Base-by-base conservation (phyloP, 2,797 vertebrate genomes). In the Cygnus olor region DNA sequence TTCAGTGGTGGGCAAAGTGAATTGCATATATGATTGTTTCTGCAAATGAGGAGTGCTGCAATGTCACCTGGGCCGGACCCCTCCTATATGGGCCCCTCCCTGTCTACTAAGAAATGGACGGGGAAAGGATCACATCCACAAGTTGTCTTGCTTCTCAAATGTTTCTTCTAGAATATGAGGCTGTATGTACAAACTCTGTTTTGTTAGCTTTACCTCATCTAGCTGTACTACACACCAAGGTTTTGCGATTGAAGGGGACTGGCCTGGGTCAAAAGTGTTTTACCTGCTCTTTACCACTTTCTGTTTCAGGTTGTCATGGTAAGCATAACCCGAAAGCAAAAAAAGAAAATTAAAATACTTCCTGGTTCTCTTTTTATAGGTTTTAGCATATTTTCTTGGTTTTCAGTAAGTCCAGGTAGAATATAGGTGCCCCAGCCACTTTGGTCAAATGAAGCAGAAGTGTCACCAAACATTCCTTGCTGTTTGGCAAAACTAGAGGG, bases 1-100 rank as follows among this genome's bases (percentile, higher is more conserved):
- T 89, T 88, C 86, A 57, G 83, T 71, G 24, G 80, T 8, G 19
- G 73, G 56, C 79, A 85, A 95, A 86, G 36, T 47, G 80, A 36
- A 64, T 80, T 93, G 82, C 73, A 14, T 88, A 28, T 90, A 74
- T 85, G 82, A 65, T 70, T 81, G 65, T 72, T 96, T 84, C 95
- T 93, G 93, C 81, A 96, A 96, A 97, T 76, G 82, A 91, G 77
- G 51, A 94, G 83, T 74, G 68, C 51, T 56, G 63, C 0, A 0
- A 42, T 66, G 44, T 85, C 84, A 47, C 13, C 58, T 88, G 49
- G 56, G 57, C 36, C 17, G 28, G 32, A 19, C 44, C 14, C 47
- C 1, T 0, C 78, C 73, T 78, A 65, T 80, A 63, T 54, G 80
- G 47, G 40, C 94, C 45, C n/a, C 84, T 86, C 78, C 18, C 15